Evolutionary conservation across 2,113 vertebrate species (phyloP).

Genomic region (Corvus hawaiiensis): DNA sequence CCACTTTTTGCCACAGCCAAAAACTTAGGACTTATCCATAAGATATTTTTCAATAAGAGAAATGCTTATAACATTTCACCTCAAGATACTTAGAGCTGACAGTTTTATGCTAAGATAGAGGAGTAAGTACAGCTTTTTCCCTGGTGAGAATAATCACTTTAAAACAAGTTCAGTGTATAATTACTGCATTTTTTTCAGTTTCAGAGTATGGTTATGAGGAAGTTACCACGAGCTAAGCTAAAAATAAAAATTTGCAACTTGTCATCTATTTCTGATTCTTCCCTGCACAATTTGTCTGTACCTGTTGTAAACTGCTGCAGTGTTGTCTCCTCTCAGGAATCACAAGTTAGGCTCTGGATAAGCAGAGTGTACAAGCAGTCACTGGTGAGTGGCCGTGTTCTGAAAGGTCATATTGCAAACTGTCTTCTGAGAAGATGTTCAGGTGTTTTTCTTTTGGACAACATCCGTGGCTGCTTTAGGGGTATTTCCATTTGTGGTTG

Average conservation of each 20-base stretch:
- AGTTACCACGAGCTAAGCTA: background rate
- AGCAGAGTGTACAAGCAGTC: background rate
- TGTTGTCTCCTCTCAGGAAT: background rate
- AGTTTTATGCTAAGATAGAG: background rate
- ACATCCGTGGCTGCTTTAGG: background rate
- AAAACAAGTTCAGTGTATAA: background rate
- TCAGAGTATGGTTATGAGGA: background rate
- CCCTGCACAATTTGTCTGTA: background rate
- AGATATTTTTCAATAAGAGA: background rate
- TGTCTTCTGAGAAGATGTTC: background rate
- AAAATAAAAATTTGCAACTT: background rate
- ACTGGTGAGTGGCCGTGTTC: background rate
- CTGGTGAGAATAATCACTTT: background rate
- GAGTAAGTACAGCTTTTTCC: background rate
- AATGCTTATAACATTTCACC: background rate
- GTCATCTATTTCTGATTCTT: background rate
- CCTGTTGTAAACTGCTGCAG: background rate
- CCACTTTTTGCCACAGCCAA: background rate
- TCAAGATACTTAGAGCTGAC: background rate
- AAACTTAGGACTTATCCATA: background rate
- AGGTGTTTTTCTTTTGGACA: background rate
- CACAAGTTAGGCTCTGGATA: background rate
- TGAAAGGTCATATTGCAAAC: background rate
- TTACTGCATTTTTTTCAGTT: background rate
- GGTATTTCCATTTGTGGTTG: background rate